Base-by-base conservation (phyloP, 2,113 vertebrate genomes). In the Rhabdomys dilectus region DNA sequence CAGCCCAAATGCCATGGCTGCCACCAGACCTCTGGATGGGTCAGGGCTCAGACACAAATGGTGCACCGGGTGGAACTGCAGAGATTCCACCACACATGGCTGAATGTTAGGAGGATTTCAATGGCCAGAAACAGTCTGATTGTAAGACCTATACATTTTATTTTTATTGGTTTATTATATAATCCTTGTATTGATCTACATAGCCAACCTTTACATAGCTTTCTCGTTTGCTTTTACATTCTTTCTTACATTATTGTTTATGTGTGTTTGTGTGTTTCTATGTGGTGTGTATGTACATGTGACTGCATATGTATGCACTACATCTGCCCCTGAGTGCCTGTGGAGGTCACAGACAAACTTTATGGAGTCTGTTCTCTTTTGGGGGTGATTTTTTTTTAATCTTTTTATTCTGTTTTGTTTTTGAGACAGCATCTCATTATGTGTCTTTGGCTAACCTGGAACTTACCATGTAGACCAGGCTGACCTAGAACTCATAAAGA, bases 201-300 rank as follows among this genome's bases (percentile, higher is more conserved):
- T 56, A 96, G 9, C 64, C 53, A 60, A 22, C 16, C n/a, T 89
- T 91, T 39, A 22, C 81, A 11, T 42, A 24, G 36, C 42, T 95
- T 94, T 86, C 70, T 91, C 95, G 24, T 8, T 93, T 51, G n/a
- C 72, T 89, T 94, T 80, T 92, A 7, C 82, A 42, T 78, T 91
- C 29, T 93, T 89, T 92, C 84, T 31, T 42, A 64, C 24, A 87
- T 22, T 45, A 48, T 48, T 45, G 9, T 48, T 17, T 86, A n/a
- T 21, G 10, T 45, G 8, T 31, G 15, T 39, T 84, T 81, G 2
- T 19, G 45, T 77, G 2, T 56, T 19, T 53, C 7, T 22, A 22
- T 51, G 15, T 60, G 56, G 0, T n/a, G 19, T 56, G 2, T 72
- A 1, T 84, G 12, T 24, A 7, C 12, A 15, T 60, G 21, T 64